Evolutionary conservation across 2,888 invertebrate species (phyloP), one percentile per base, ranked within the genome.

Genomic region (Calameuta pallipes): DNA sequence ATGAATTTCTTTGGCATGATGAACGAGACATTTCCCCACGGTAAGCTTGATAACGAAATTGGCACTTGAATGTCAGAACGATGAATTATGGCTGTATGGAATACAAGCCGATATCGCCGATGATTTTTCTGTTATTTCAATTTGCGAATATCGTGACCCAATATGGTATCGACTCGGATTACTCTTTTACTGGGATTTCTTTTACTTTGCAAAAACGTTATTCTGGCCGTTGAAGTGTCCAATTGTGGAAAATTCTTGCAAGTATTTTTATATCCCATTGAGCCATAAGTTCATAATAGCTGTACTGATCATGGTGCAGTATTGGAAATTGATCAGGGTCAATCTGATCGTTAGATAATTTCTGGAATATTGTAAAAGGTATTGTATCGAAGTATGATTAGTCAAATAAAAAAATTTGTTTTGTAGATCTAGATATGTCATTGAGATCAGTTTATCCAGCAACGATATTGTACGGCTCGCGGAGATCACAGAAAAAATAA

Each of bases 351-450:
- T 9, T 56, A 56, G 23, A 56, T 23, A 23, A 56, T 56, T 56
- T 41, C 9, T 56, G 0, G 6, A 56, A 23, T 56, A 23, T 23
- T 56, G 56, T 15, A 6, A 41, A 41, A 41, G 41, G 41, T 56
- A 56, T 56, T 23, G 9, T 9, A 56, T 56, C 56, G 2, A 23
- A 23, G 23, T 56, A 56, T 6, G 23, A 56, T 56, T 37, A 37
- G 23, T 56, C 56, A 9, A 23, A 56, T 15, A 23, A 56, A 56
- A 23, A 56, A 2, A 75, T 75, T 33, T 37, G 41, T 77, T 23
- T 75, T 76, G 73, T 75, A 82, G 82, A 56, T 76, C 74, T 33
- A 74, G 77, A 77, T 79, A 81, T 31, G 34, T 78, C 37, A 80
- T 82, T 36, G 69, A 75, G 30, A 76, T 82, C 11, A 73, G 70